Percentiles rank a stretch among this genome's conserved stretches.
Conservation (phyloP, 2,113 vertebrate species). For the Jaculus jaculus region DNA sequence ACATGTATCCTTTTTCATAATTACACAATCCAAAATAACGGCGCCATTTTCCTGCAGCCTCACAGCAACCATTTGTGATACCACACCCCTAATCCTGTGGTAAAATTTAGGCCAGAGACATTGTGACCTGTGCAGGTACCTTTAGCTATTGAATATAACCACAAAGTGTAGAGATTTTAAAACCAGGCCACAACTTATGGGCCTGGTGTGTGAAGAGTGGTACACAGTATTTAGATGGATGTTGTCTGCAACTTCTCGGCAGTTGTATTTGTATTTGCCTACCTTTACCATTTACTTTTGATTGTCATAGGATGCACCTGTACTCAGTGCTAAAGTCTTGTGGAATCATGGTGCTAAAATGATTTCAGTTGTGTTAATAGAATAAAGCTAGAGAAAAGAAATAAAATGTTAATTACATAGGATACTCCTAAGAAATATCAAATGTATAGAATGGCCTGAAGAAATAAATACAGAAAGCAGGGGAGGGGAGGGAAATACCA, state of each 20-base stretch:
- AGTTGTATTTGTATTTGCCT: not conserved
- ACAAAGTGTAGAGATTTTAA: not conserved
- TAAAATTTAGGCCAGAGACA: not conserved
- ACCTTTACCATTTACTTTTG: not conserved
- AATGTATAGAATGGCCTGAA: not conserved
- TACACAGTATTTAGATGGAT: not conserved
- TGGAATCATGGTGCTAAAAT: not conserved
- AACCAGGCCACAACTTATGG: not conserved
- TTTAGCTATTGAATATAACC: not conserved
- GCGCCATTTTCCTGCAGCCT: not conserved
- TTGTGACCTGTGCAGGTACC: not conserved
- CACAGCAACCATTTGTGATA: not conserved
- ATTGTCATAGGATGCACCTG: not conserved
- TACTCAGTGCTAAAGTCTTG: not conserved
- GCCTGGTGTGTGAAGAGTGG: not conserved
- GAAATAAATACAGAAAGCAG: too few relatives aligned
- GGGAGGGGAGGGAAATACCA: too few relatives aligned
- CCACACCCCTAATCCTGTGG: not conserved
- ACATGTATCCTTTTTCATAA: conserved; percentile 94
- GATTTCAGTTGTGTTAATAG: conserved; percentile 5
- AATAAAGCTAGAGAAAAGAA: not conserved
- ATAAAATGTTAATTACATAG: not conserved
- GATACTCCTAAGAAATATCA: not conserved
- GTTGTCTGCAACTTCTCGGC: rapidly evolving
- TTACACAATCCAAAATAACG: not conserved